Base-by-base conservation (phyloP, 2,797 vertebrate genomes). In the Allobates femoralis region DNA sequence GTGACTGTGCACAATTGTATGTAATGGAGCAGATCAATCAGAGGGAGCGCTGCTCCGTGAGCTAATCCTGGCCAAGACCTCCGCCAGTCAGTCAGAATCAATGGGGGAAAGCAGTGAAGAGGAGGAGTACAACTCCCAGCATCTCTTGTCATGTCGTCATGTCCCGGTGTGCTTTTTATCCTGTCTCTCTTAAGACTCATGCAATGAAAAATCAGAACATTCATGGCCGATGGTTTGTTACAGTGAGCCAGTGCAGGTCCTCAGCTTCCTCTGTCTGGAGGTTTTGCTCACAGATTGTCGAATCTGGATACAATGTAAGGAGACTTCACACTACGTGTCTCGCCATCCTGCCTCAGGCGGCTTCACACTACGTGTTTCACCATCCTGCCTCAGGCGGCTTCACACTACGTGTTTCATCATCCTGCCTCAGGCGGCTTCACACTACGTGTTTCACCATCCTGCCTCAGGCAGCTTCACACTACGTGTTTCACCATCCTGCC, bases 11-110 rank as follows among this genome's bases (percentile, higher is more conserved):
- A 64, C 75, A 53, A 64, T 69, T 85, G 19, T 77, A 46, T 37
- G 67, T 55, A 77, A 77, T 84, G 77, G 66, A 28, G n/a, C 2
- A 28, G 75, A 71, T 58, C 46, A 79, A 79, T 85, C 76, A 85
- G 26, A 18, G 62, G 8, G 46, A 46, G 51, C 58, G 8, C 46
- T 11, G 7, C 16, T 0, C 5, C 60, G n/a, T 74, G 30, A 83
- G 50, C 30, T 34, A 37, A 53, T 66, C 32, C 55, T 3, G 26
- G 5, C 16, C 34, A 51, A 64, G 18, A 53, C 34, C 18, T 41
- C 19, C 19, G 6, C 26, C 74, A 55, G 74, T 32, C 73, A 28
- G 41, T 28, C 26, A 28, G 58, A 62, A 26, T 3, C 55, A n/a
- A 21, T 6, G 56, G 56, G 37, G 37, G 7, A 41, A 41, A 11